Percentiles rank a stretch among this genome's conserved stretches.
Conservation (phyloP, 1,140 invertebrate genomes). For the Ooceraea biroi region DNA sequence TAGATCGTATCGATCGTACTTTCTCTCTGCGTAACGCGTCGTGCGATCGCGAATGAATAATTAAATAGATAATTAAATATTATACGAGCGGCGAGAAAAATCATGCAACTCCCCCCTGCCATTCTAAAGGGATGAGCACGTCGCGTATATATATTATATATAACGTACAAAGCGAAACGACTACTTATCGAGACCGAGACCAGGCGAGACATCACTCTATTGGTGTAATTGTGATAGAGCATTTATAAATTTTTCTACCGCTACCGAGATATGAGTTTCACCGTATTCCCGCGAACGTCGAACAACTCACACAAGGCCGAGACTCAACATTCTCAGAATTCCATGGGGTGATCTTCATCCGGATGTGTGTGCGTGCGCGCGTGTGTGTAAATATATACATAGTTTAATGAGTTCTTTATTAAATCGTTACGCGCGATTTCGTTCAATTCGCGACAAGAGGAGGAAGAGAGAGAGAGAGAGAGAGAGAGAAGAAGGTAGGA, state of each 20-base stretch:
- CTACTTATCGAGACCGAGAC: constrained; percentile 5
- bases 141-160: too few relatives aligned
- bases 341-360: neutral
- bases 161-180: constrained; percentile 46
- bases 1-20: constrained; percentile 8
- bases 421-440: constrained; percentile 38
- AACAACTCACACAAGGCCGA: neutral
- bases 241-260: constrained; percentile 62
- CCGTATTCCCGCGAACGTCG: constrained; percentile 19
- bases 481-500: neutral
- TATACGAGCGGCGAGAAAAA: neutral
- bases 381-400: constrained; percentile 60
- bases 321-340: constrained; percentile 22
- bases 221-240: constrained; percentile 47
- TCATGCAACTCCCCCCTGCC: too few relatives aligned
- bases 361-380: neutral
- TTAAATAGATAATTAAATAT: constrained; percentile 2
- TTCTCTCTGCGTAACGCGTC: neutral
- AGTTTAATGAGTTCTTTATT: constrained; percentile 39
- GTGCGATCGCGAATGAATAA: too few relatives aligned
- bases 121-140: neutral
- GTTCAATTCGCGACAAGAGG: constrained; percentile 27
- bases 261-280: constrained; percentile 39
- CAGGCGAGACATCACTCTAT: constrained; percentile 19
- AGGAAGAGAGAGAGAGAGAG: neutral